Evolutionary conservation across 2,888 invertebrate species (phyloP).

Genomic region (Melolontha melolontha): DNA sequence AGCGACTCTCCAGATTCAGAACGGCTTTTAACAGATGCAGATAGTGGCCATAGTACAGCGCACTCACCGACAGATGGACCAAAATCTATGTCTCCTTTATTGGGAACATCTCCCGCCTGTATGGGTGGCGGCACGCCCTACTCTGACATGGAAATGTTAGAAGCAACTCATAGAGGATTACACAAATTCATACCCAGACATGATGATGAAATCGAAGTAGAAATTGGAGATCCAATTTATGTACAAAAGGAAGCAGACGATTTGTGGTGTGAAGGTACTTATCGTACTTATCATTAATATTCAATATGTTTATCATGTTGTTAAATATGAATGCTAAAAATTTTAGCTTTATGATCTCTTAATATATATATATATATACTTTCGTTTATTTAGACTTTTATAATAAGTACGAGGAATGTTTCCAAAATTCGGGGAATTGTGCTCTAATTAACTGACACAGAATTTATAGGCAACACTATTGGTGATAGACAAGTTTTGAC

Average conservation of each 20-base stretch:
- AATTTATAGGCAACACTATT: too few relatives aligned
- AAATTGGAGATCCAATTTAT: conserved; percentile 97
- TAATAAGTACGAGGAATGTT: too few relatives aligned
- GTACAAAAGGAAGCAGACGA: conserved; percentile 97
- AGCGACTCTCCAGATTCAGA: conserved; percentile 91
- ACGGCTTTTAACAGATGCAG: conserved; percentile 81
- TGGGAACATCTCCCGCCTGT: conserved; percentile 67
- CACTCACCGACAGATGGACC: conserved; percentile 89
- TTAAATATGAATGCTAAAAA: not conserved
- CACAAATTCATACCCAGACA: conserved; percentile 97
- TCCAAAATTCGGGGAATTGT: too few relatives aligned
- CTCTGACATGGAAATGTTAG: conserved; percentile 73
- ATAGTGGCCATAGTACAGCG: conserved; percentile 92
- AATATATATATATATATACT: too few relatives aligned
- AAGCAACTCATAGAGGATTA: conserved; percentile 94
- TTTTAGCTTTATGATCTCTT: not conserved
- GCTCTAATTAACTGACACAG: too few relatives aligned
- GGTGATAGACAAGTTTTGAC: too few relatives aligned
- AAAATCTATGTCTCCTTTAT: conserved; percentile 81
- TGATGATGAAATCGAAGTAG: conserved; percentile 94
- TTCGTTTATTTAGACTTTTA: too few relatives aligned
- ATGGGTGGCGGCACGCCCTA: conserved; percentile 83
- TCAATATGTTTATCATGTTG: not conserved
- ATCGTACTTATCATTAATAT: not conserved
- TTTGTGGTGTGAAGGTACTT: conserved; percentile 94